These are phyloP conservation scores for Sympetrum striolatum DNA, from an alignment of 2,888 invertebrate genomes.

Conservation along the genomic window DNA sequence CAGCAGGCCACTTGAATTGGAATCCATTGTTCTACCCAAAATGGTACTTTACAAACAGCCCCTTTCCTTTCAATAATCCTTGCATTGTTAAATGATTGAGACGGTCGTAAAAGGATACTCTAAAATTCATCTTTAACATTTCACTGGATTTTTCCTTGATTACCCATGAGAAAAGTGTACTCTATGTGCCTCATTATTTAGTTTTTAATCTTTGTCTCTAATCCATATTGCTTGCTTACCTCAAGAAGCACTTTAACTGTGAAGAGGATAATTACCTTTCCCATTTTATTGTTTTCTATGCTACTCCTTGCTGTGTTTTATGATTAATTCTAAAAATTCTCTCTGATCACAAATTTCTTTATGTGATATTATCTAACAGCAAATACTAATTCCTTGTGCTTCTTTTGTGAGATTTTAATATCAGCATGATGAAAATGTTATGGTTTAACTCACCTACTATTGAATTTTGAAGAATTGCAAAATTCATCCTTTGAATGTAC, in stretches of 20 bases:
- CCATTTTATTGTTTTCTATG: background rate
- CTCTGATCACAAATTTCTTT: background rate
- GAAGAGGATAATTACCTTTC: background rate
- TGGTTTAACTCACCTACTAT: background rate
- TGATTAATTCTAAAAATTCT: background rate
- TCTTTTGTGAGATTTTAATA: background rate
- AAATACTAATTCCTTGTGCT: background rate
- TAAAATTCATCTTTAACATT: background rate
- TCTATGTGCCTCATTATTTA: background rate
- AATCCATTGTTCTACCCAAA: slow-evolving; percentile 47
- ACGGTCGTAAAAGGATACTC: background rate
- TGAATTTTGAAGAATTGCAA: too few species aligned
- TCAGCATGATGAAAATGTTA: background rate
- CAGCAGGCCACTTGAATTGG: slow-evolving; percentile 56
- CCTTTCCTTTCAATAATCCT: background rate
- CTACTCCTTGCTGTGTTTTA: background rate
- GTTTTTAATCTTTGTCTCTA: background rate
- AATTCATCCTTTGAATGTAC: too few species aligned
- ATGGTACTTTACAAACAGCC: slow-evolving; percentile 7
- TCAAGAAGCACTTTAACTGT: background rate
- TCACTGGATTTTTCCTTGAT: background rate
- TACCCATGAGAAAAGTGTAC: background rate
- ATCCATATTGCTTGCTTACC: background rate
- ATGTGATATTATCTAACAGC: background rate
- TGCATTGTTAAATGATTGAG: background rate